Evolutionary conservation across 2,797 vertebrate species (phyloP), one percentile per base, ranked within the genome.

Genomic region (Meriones psammophilus): DNA sequence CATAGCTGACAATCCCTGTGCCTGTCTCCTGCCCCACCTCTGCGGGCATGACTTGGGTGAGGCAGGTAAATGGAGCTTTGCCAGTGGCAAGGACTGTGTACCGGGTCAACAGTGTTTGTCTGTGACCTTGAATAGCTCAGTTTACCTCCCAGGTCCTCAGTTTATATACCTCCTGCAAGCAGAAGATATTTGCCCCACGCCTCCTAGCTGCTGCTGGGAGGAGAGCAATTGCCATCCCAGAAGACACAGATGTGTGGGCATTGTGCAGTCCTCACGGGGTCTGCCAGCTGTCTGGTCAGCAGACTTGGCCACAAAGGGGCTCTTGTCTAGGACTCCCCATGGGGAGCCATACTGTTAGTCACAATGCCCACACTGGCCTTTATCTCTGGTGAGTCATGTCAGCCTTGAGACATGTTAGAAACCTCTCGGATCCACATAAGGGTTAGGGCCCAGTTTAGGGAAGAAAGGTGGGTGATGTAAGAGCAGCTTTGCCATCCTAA

Each of bases 241-340:
- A 56, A 80, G 62, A 78, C 28, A 13, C 46, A 46, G 91, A 42
- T 20, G 74, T 20, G 36, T 10, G 56, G 66, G 68, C 86, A 85
- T 28, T 4, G 10, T 4, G 10, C 9, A 30, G 30, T 77, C 74
- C 79, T 68, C 58, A 2, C 18, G 1, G 28, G 78, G n/a, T 33
- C 71, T 83, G 69, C 60, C 64, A 36, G 76, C 74, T 66, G 77
- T 69, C 83, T 85, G 84, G 94, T 95, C 89, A 71, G 86, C 83
- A 88, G 91, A 64, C 56, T 79, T 81, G 60, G 54, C 83, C 93
- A 89, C 93, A 89, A 68, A 89, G 76, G 88, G 50, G 15, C 42
- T 86, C 93, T 95, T 84, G 68, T 96, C 86, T 87, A 87, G 36
- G 39, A 56, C 78, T 92, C 36, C 69, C 58, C 84, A 0, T 28